phyloP scores from a whole-genome alignment of 2,888 invertebrate genomes.

The Folsomia candida region DNA sequence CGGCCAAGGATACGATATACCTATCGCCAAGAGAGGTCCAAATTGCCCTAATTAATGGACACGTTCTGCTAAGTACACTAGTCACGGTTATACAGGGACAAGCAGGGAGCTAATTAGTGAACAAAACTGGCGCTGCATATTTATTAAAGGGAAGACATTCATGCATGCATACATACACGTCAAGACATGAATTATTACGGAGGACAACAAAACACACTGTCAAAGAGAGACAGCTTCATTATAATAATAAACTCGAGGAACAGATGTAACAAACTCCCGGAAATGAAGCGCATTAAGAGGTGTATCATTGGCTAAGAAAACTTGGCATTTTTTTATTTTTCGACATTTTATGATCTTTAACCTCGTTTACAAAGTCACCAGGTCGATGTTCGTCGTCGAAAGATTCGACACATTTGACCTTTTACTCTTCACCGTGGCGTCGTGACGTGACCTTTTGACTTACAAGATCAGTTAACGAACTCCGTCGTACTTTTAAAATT shows the following conservation, averaged over 20 bases:
- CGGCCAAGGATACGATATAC: conserved; percentile 65
- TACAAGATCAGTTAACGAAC: no score
- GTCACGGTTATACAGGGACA: background rate
- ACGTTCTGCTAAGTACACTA: conserved; percentile 7
- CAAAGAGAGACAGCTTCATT: background rate
- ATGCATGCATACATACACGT: background rate
- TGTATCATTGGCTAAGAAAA: no score
- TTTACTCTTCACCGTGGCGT: no score
- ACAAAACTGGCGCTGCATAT: background rate
- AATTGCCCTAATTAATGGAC: conserved; percentile 6
- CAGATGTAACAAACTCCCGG: no score
- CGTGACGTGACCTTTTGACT: no score
- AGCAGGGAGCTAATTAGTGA: background rate
- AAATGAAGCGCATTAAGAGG: no score
- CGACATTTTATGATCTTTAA: no score
- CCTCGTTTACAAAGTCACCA: no score
- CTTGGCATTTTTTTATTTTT: no score
- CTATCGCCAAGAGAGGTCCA: conserved; percentile 24
- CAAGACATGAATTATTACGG: background rate
- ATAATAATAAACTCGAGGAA: background rate
- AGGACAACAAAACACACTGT: background rate
- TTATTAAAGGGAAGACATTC: background rate
- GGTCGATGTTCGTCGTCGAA: no score
- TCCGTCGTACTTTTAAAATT: no score
- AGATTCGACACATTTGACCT: no score